Conservation (phyloP, 92 coral and sea anemone species). For the Diadumene lineata region DNA sequence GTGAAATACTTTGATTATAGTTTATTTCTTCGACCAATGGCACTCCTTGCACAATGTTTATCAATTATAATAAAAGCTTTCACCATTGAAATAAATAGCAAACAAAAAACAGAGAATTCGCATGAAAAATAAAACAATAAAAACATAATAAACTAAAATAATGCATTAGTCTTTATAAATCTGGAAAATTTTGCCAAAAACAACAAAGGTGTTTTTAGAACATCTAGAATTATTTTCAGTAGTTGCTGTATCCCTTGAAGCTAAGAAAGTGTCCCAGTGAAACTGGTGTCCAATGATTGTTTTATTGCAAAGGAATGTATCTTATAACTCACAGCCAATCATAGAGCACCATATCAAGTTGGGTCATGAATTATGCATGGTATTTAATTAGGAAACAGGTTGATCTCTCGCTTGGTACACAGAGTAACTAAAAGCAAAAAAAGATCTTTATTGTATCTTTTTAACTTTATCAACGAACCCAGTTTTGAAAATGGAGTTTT, state of each 20-base stretch:
- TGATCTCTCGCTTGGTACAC: conserved; percentile 18
- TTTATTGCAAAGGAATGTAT: conserved; percentile 31
- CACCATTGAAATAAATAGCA: too few species aligned
- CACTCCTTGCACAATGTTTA: too few species aligned
- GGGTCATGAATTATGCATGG: conserved; percentile 9
- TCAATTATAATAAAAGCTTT: too few species aligned
- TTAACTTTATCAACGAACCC: background rate
- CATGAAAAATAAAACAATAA: too few species aligned
- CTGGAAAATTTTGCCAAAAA: too few species aligned
- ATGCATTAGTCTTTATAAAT: too few species aligned
- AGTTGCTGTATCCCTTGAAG: background rate
- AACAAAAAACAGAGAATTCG: too few species aligned
- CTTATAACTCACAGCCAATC: conserved; percentile 22
- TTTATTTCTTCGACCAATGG: too few species aligned
- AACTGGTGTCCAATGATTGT: conserved; percentile 24
- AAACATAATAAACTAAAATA: too few species aligned
- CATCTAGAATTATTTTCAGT: too few species aligned
- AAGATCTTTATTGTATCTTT: conserved; percentile 4
- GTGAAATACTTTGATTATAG: too few species aligned
- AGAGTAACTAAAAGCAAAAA: conserved; percentile 13
- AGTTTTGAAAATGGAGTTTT: conserved; percentile 21
- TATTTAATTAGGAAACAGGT: conserved; percentile 38
- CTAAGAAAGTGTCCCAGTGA: background rate
- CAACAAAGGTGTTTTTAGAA: too few species aligned
- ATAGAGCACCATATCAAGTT: background rate